Evolutionary conservation across 2,113 vertebrate species (phyloP).

Genomic region (Phyllopteryx taeniolatus): DNA sequence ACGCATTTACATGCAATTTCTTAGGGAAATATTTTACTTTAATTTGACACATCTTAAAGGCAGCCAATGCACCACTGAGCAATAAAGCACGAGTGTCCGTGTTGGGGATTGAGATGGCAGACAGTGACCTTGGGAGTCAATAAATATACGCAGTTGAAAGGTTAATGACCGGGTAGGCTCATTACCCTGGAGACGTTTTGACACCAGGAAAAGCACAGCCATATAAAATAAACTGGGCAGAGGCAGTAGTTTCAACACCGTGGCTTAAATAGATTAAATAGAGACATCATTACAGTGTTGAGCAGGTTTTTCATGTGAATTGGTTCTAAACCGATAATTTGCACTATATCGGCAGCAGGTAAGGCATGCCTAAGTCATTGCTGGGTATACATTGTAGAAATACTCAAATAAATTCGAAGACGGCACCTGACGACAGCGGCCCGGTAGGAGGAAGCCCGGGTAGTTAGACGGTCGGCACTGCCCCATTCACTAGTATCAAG

Average conservation of each 20-base stretch:
- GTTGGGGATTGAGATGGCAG: constrained; percentile 1
- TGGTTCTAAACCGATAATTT: neutral
- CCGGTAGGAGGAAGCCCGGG: no score
- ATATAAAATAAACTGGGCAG: neutral
- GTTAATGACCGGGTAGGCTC: constrained; percentile 4
- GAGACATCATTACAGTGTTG: neutral
- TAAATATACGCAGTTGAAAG: constrained; percentile 11
- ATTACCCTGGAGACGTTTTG: constrained; percentile 9
- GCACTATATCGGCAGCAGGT: neutral
- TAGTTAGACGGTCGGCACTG: no score
- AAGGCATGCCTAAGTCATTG: neutral
- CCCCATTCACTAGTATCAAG: no score
- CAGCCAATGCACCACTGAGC: neutral
- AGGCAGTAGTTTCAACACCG: neutral
- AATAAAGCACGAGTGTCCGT: neutral
- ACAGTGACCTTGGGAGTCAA: constrained; percentile 9
- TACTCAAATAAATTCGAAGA: neutral
- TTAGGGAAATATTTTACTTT: neutral
- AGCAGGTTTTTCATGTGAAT: neutral
- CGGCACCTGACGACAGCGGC: no score
- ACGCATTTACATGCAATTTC: neutral
- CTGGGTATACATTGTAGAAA: neutral
- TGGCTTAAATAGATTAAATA: neutral
- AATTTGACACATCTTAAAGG: neutral
- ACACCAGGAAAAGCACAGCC: constrained; percentile 1